Base-by-base conservation (phyloP, 2,888 invertebrate species). In the Sarcophaga variegata region DNA sequence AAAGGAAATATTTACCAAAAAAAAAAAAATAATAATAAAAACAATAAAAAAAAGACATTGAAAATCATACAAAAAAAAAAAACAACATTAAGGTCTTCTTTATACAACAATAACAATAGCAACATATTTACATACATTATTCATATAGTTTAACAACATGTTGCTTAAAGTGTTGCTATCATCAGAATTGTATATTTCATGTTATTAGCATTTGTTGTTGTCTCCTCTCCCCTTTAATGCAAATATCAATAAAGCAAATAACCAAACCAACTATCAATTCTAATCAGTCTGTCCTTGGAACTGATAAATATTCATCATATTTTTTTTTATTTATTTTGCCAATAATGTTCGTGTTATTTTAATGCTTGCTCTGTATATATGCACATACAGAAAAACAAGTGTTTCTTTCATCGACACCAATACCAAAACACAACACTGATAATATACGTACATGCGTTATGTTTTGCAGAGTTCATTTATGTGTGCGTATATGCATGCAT, bases 241-340 rank as follows among this genome's bases (percentile, higher is more conserved):
- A 70, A 70, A 49, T 59, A 80, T n/a, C 59, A 59, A 59, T n/a
- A 59, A 59, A 59, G n/a, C 59, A 14, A 62, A 20, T 22, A 62
- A 20, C 2, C 10, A 22, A 10, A 11, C 20, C 25, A 47, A 77
- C 71, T 76, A 87, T 79, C 83, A 84, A 70, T 82, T 71, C 87
- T 84, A 84, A 87, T 84, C 87, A 81, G 84, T 84, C 84, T 84
- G 87, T 87, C 87, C 87, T 87, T 87, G 84, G 84, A 87, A 87
- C 79, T 84, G 87, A 87, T 84, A 87, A 87, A 87, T 86, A 87
- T 87, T 87, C 86, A 87, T 83, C 74, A 5, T 49, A 54, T 25
- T 71, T 47, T 77, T 66, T 12, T 54, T 63, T 69, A 20, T 63
- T 14, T 49, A 27, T 20, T 20, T 17, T 8, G 12, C 14, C 54